A percentile compares a stretch with the other conserved stretches of the same genome.
These are phyloP conservation scores for Syndactyla subalaris DNA, from an alignment of 2,797 vertebrate species.

Conservation along the genomic window DNA sequence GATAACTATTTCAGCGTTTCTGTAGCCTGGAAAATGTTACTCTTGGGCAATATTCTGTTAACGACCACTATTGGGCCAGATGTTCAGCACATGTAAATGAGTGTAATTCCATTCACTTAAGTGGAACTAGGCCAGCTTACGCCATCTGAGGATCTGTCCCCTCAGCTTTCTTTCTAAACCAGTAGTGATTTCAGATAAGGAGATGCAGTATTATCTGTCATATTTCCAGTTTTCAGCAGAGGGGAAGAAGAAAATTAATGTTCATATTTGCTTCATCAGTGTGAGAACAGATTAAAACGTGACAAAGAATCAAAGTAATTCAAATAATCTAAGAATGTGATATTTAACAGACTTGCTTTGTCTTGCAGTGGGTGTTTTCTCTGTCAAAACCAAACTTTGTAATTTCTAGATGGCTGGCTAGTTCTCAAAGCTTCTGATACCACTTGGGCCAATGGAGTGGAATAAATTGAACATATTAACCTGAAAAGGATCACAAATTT, in stretches of 20 bases:
- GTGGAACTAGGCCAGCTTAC: background rate
- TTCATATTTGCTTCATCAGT: background rate
- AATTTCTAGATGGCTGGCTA: background rate
- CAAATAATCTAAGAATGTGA: background rate
- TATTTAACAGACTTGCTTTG: background rate
- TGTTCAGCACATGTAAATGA: slow-evolving; percentile 41
- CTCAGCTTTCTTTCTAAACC: background rate
- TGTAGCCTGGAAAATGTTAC: slow-evolving; percentile 20
- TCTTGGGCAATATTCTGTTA: slow-evolving; percentile 43
- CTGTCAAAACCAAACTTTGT: background rate
- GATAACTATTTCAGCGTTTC: slow-evolving; percentile 27
- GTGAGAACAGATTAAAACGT: background rate
- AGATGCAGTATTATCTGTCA: background rate
- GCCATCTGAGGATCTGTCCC: background rate
- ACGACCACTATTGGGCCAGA: slow-evolving; percentile 28
- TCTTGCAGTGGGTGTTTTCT: background rate
- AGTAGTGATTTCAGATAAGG: background rate
- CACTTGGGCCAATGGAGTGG: background rate
- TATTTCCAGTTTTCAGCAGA: background rate
- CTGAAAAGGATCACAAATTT: background rate
- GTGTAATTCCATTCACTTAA: slow-evolving; percentile 15
- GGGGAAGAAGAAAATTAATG: background rate
- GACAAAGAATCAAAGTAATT: background rate
- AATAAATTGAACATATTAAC: background rate
- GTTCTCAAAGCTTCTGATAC: background rate